Percentiles rank a stretch among this genome's conserved stretches.
Evolutionary conservation across 2,113 vertebrate species (phyloP).

Genomic region (Antennarius striatus): DNA sequence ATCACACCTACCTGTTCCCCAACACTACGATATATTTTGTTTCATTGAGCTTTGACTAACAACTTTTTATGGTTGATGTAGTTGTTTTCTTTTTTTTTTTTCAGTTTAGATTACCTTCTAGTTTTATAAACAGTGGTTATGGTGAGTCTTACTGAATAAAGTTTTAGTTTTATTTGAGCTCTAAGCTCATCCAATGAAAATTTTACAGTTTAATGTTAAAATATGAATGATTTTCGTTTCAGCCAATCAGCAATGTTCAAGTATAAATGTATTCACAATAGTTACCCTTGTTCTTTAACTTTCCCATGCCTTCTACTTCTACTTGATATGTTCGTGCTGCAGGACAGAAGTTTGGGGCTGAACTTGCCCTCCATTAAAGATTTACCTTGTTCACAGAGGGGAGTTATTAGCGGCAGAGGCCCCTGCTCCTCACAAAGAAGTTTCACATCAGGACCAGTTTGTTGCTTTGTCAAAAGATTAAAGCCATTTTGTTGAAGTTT

Average conservation of each 20-base stretch:
- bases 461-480: conserved; percentile 75
- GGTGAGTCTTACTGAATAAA: no score
- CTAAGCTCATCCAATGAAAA: no score
- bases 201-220: no score
- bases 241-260: background rate
- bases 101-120: no score
- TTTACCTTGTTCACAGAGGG: conserved; percentile 69
- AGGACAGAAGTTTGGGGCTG: conserved; percentile 35
- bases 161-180: no score
- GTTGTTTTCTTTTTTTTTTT: no score
- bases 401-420: conserved; percentile 70
- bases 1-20: no score
- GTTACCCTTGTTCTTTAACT: conserved; percentile 6
- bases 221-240: no score
- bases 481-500: conserved; percentile 73
- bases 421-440: conserved; percentile 50
- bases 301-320: conserved; percentile 1
- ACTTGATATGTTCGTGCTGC: conserved; percentile 10
- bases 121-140: no score
- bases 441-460: conserved; percentile 74
- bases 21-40: no score
- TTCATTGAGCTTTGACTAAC: no score
- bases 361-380: conserved; percentile 76
- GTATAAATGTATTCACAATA: background rate
- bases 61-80: no score